phyloP scores from a whole-genome alignment of 1,140 invertebrate species.

The Leptinotarsa undecemlineata region DNA sequence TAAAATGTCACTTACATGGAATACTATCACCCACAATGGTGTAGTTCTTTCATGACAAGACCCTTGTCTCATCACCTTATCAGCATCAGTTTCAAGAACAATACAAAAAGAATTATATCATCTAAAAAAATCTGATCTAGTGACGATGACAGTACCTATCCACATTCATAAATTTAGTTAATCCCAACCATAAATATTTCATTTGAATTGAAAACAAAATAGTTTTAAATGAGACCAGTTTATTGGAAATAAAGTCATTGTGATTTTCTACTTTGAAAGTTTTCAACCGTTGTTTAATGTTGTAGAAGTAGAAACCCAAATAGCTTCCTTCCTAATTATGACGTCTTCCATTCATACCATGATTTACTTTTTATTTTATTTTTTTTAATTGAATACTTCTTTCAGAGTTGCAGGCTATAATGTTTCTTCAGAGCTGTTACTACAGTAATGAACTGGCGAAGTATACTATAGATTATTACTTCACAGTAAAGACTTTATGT shows the following conservation, averaged over 20 bases:
- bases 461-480: constrained; percentile 65
- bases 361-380: neutral
- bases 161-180: too few species aligned
- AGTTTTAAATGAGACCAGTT: neutral
- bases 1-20: too few species aligned
- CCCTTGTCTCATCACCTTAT: too few species aligned
- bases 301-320: neutral
- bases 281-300: too few species aligned
- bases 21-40: too few species aligned
- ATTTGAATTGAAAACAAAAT: neutral
- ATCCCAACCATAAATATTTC: too few species aligned
- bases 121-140: neutral
- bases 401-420: constrained; percentile 63
- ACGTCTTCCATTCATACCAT: neutral
- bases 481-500: constrained; percentile 65
- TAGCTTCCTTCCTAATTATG: neutral
- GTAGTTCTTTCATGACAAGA: too few species aligned
- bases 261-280: neutral
- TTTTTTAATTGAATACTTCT: constrained; percentile 35
- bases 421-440: constrained; percentile 68
- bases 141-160: too few species aligned
- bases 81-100: too few species aligned
- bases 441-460: constrained; percentile 66
- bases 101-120: neutral
- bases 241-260: neutral